A percentile compares a stretch with the other conserved stretches of the same genome.
phyloP scores from a whole-genome alignment of 1,140 invertebrate species.

The Octopus bimaculoides region DNA sequence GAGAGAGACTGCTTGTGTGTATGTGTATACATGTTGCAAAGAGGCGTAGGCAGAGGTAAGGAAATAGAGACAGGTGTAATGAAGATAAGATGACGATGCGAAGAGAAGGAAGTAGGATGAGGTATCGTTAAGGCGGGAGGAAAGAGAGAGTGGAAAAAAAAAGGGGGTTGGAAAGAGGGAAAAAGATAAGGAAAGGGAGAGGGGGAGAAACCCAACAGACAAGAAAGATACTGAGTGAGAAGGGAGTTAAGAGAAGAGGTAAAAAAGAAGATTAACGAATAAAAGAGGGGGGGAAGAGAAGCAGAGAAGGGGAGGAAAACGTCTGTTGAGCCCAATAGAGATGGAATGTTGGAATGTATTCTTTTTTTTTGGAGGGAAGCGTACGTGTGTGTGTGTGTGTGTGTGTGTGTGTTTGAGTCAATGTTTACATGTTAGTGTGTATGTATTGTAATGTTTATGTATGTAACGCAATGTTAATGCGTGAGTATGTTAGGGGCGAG shows the following conservation, averaged over 20 bases:
- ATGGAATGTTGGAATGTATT: too few species aligned
- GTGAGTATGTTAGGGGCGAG: too few species aligned
- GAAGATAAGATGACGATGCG: too few species aligned
- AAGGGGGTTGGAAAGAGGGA: background rate
- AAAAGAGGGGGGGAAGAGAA: background rate
- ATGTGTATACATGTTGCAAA: background rate
- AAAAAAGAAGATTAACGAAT: background rate
- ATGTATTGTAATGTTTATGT: too few species aligned
- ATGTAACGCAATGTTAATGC: too few species aligned
- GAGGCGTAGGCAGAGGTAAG: background rate
- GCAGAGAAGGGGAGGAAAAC: background rate
- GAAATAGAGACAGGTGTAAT: too few species aligned
- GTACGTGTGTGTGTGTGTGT: too few species aligned
- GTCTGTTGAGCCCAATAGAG: too few species aligned
- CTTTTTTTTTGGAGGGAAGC: too few species aligned
- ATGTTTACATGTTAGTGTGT: too few species aligned
- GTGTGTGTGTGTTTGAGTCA: too few species aligned
- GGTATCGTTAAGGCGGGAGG: background rate
- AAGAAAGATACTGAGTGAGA: background rate
- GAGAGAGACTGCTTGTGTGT: background rate
- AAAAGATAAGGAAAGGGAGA: background rate
- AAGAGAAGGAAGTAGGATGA: background rate
- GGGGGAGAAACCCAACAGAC: background rate
- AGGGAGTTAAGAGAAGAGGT: background rate
- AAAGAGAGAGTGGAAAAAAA: background rate